Evolutionary conservation across 2,797 vertebrate species (phyloP), one percentile per base, ranked within the genome.

Genomic region (Pseudochaenichthys georgianus): DNA sequence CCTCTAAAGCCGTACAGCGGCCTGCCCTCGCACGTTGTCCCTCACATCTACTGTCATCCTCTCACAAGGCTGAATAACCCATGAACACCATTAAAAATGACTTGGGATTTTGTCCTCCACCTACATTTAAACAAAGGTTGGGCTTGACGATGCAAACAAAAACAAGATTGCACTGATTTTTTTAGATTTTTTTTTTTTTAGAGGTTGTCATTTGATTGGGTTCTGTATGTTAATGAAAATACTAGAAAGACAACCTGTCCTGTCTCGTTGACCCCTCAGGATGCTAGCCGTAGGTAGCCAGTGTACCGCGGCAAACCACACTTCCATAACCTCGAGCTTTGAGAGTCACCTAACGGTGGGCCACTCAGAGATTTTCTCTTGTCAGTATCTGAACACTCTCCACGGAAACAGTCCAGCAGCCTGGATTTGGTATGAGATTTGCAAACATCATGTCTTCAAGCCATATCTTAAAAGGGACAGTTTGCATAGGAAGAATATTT

Each of bases 1-100:
- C 88, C 89, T 88, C 73, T 59, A 73, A 89, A 84, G 83, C 85
- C 81, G 90, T 89, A 73, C 82, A 79, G 87, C 28, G 47, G 64
- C 73, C 71, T 71, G 73, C 79, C 84, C 78, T 77, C 62, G 83
- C 75, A 73, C 28, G 19, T 64, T 87, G 85, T 80, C 69, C 66
- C 2, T 78, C 68, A 73, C 53, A 48, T 66, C 64, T 19, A 48
- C 75, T 38, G 47, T 77, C 77, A 45, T 69, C 75, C 58, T 81
- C 62, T 71, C 21, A 34, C 41, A 43, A 65, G 42, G 64, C 66
- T 46, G 21, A 78, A 75, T 46, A 77, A 73, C 54, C 58, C 13
- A n/a, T 54, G 65, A 69, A 84, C 16, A 54, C 55, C 54, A 65
- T 59, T n/a, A 41, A 70, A 48, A 34, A 23, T 67, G 43, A 69